Percentiles rank a stretch among this genome's conserved stretches.
Conservation (phyloP, 2,797 vertebrate species). For the Pseudochirops cupreus region DNA sequence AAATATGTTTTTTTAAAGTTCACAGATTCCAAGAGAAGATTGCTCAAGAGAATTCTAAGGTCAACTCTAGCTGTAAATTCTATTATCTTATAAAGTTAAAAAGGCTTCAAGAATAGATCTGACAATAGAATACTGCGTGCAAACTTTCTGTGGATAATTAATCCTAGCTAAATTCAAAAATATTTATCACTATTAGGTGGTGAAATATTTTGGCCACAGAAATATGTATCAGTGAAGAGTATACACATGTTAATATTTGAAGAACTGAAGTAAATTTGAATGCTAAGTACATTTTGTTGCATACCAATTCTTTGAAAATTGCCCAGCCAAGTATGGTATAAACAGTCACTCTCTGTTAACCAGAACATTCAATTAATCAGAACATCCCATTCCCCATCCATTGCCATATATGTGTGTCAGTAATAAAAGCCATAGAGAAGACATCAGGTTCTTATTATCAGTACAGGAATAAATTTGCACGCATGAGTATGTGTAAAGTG, state of each 20-base stretch:
- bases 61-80: neutral
- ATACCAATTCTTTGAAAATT: neutral
- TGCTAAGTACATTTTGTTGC: neutral
- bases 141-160: neutral
- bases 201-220: neutral
- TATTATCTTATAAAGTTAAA: neutral
- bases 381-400: neutral
- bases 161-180: neutral
- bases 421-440: conserved; percentile 55
- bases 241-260: neutral
- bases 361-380: conserved; percentile 24
- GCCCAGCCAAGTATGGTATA: neutral
- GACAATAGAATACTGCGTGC: neutral
- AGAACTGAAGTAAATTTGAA: neutral
- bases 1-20: neutral
- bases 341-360: neutral
- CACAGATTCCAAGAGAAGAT: neutral
- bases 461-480: conserved; percentile 71
- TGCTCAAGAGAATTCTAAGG: neutral
- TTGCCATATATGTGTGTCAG: conserved; percentile 60
- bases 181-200: neutral
- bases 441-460: conserved; percentile 78
- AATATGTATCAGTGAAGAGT: neutral
- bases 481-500: conserved; percentile 70
- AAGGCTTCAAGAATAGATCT: neutral